Evolutionary conservation across 2,888 invertebrate species (phyloP).

Genomic region (Calephelis perditalis): DNA sequence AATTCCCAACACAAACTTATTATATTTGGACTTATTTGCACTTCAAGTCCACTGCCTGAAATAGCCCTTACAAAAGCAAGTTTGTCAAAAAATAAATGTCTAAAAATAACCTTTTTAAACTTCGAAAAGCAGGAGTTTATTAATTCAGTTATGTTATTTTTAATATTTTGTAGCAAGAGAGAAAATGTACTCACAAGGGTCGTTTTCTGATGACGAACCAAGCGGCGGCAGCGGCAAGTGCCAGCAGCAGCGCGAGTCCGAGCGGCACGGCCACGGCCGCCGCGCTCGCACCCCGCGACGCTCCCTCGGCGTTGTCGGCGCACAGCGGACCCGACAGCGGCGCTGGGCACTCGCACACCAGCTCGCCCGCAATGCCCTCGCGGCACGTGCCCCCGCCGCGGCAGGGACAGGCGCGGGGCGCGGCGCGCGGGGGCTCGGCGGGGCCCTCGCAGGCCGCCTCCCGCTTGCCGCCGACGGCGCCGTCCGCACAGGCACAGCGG

Average conservation of each 20-base stretch:
- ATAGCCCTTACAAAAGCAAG: no score
- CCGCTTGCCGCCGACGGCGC: slow-evolving; percentile 47
- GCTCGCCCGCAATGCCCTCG: slow-evolving; percentile 61
- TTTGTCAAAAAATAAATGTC: no score
- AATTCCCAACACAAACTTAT: no score
- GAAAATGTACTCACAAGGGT: slow-evolving; percentile 85
- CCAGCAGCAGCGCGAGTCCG: slow-evolving; percentile 85
- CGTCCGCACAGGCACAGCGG: slow-evolving; percentile 94
- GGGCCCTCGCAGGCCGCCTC: slow-evolving; percentile 86
- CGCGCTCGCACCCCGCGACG: slow-evolving; percentile 77
- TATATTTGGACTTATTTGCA: no score
- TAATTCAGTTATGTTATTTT: no score
- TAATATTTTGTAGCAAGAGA: no score
- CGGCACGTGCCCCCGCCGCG: slow-evolving; percentile 90
- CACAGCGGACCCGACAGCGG: slow-evolving; percentile 83
- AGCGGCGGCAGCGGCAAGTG: slow-evolving; percentile 85
- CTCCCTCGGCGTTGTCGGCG: slow-evolving; percentile 79
- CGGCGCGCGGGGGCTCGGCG: slow-evolving; percentile 11
- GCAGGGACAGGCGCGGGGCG: slow-evolving; percentile 27
- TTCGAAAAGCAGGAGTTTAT: no score
- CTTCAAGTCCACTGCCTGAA: no score
- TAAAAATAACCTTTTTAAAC: no score
- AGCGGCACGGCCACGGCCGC: slow-evolving; percentile 90
- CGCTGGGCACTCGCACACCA: slow-evolving; percentile 82
- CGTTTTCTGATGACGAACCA: slow-evolving; percentile 90